phyloP scores from a whole-genome alignment of 1,140 invertebrate species.

The Charaxes varanes region DNA sequence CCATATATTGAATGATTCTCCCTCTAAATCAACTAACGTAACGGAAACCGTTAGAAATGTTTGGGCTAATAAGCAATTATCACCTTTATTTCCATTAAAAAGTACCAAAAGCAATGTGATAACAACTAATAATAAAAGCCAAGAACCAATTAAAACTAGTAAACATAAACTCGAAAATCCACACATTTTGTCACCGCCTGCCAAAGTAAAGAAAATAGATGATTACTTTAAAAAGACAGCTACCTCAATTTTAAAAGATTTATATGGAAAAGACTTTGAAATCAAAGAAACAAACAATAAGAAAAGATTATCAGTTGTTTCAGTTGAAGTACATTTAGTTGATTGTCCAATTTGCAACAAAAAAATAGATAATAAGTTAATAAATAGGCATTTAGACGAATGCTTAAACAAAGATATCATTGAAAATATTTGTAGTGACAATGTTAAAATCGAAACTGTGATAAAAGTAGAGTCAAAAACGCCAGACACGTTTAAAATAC shows the following conservation, averaged over 20 bases:
- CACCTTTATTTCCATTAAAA: constrained; percentile 9
- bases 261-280: constrained; percentile 56
- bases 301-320: constrained; percentile 37
- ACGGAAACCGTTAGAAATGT: constrained; percentile 67
- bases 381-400: constrained; percentile 75
- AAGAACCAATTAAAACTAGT: constrained; percentile 27
- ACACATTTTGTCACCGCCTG: constrained; percentile 29
- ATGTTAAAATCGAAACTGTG: constrained; percentile 25
- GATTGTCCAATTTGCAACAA: constrained; percentile 75
- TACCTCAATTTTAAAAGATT: constrained; percentile 40
- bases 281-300: constrained; percentile 32
- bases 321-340: constrained; percentile 31
- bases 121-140: constrained; percentile 21
- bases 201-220: constrained; percentile 60
- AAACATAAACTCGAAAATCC: constrained; percentile 33
- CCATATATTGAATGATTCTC: constrained; percentile 20
- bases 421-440: constrained; percentile 40
- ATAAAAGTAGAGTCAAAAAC: constrained; percentile 9
- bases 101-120: too few relatives aligned
- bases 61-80: constrained; percentile 69
- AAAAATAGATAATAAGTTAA: constrained; percentile 42
- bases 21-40: constrained; percentile 31
- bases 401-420: constrained; percentile 68
- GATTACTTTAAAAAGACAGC: constrained; percentile 46
- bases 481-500: too few relatives aligned